Conservation (phyloP, 2,113 vertebrate species). For the Clarias macrocephalus region DNA sequence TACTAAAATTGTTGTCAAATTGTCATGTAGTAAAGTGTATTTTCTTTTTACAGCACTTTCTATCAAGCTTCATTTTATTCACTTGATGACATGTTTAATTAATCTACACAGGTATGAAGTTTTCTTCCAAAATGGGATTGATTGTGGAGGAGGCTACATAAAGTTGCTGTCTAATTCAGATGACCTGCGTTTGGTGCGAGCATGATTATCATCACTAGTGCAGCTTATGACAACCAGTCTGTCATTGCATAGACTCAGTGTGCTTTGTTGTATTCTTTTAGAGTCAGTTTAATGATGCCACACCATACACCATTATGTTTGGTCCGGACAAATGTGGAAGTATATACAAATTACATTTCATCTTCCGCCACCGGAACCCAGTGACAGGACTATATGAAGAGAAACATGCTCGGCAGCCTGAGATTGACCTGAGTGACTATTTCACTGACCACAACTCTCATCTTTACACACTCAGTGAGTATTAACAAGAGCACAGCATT, state of each 20-base stretch:
- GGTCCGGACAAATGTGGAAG: constrained; percentile 63
- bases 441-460: constrained; percentile 56
- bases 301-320: constrained; percentile 64
- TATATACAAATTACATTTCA: constrained; percentile 59
- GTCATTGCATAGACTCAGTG: not conserved
- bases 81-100: not conserved
- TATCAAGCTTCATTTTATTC: not conserved
- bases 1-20: not conserved
- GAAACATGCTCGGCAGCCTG: constrained; percentile 57
- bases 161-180: constrained; percentile 58
- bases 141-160: constrained; percentile 64
- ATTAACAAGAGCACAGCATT: not conserved
- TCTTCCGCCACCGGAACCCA: constrained; percentile 55
- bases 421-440: constrained; percentile 55
- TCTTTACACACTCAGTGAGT: constrained; percentile 61
- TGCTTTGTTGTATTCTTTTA: constrained; percentile 20
- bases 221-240: not conserved
- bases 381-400: constrained; percentile 55
- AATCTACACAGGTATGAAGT: constrained; percentile 60
- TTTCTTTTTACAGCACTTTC: not conserved
- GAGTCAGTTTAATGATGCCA: constrained; percentile 58
- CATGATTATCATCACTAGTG: not conserved
- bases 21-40: not conserved
- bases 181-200: constrained; percentile 56
- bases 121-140: constrained; percentile 52